A percentile compares a stretch with the other conserved stretches of the same genome.
phyloP scores from a whole-genome alignment of 23 tunicate species.

The Ciona savignyi region DNA sequence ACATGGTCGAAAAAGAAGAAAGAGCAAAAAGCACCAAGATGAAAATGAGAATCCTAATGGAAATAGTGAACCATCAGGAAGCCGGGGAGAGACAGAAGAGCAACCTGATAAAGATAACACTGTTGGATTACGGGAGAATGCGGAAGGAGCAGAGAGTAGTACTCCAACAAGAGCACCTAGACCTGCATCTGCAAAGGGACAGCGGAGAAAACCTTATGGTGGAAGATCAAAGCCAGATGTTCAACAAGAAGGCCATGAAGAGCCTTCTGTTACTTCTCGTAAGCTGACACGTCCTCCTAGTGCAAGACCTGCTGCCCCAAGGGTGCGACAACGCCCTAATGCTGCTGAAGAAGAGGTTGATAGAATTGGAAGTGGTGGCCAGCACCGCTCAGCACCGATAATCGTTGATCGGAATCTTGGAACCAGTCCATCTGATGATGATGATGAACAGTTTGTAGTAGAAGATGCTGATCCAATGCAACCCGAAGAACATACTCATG shows the following conservation, averaged over 20 bases:
- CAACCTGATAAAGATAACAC: neutral
- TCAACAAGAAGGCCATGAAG: slow-evolving; percentile 10
- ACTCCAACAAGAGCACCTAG: slow-evolving; percentile 44
- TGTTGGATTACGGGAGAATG: slow-evolving; percentile 6
- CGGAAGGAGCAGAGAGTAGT: slow-evolving; percentile 34
- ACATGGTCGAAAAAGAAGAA: neutral
- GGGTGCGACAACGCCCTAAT: slow-evolving; percentile 46
- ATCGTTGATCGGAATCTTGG: slow-evolving; percentile 50
- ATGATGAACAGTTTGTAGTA: slow-evolving; percentile 68
- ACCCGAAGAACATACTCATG: slow-evolving; percentile 8
- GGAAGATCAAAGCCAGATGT: slow-evolving; percentile 14
- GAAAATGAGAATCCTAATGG: slow-evolving; percentile 12
- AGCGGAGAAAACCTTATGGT: slow-evolving; percentile 78
- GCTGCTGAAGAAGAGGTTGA: slow-evolving; percentile 52
- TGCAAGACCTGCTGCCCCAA: slow-evolving; percentile 87
- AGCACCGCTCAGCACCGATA: slow-evolving; percentile 56
- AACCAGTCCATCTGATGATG: slow-evolving; percentile 51
- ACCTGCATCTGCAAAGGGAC: slow-evolving; percentile 96
- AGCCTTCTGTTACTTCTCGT: slow-evolving; percentile 8
- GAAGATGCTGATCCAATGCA: slow-evolving; percentile 22
- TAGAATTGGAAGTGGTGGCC: slow-evolving; percentile 70
- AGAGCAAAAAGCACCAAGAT: neutral
- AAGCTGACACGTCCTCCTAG: slow-evolving; percentile 77
- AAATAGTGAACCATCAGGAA: neutral
- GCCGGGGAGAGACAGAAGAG: slow-evolving; percentile 12